Evolutionary conservation across 2,113 vertebrate species (phyloP), one percentile per base, ranked within the genome.

Genomic region (Sturnus vulgaris): DNA sequence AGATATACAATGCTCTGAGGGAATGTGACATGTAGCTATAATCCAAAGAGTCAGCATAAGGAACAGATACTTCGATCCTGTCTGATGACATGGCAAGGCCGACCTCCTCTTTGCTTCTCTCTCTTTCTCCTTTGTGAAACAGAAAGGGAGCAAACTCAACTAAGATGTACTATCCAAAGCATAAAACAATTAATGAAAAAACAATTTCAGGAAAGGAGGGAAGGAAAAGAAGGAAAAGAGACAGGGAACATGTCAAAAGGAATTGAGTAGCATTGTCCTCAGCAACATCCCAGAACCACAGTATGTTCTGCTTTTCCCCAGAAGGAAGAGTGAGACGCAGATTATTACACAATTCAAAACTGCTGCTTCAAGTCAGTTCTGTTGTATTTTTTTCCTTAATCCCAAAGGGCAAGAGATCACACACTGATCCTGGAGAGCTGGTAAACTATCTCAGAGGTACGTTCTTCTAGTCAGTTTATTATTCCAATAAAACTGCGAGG

Each of bases 391-490:
- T 92, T 52, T 82, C 71, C 76, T 92, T 66, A 83, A 66, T 88
- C 56, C 68, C 86, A 73, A 90, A 86, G 40, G 24, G 72, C 79
- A 94, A 95, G 92, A 95, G 94, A 92, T 73, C 49, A 66, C 60
- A 70, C 52, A 35, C n/a, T 44, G 56, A 94, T 84, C 44, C 56
- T 69, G 76, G 50, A 90, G 50, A 87, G 47, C 59, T 60, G 35
- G 72, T 53, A 82, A 82, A 82, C 37, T 78, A 55, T n/a, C 70
- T 83, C 60, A 57, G 55, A 80, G 82, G 33, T 56, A 89, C 0
- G 5, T 76, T 94, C 75, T 82, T 90, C 53, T 69, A 91, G n/a
- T 25, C 79, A 80, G 57, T 60, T 90, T 28, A 82, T 79, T 64
- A 94, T 66, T 92, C 56, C 84, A 92, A 66, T 53, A 87, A 71